Conservation (phyloP, 2,797 vertebrate species). For the Tangara arthus region DNA sequence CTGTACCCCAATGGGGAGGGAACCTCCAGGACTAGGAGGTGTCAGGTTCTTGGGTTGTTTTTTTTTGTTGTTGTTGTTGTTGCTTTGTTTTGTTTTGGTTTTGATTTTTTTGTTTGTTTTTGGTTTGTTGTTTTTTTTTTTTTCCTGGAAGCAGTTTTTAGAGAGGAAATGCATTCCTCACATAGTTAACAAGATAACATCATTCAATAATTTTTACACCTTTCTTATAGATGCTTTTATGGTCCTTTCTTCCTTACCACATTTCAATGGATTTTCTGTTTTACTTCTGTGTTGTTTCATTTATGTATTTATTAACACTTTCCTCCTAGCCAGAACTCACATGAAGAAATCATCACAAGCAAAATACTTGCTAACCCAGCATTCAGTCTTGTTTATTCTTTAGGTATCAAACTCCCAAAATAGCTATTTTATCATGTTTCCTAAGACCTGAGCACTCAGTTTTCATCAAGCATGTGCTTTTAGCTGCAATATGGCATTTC, state of each 20-base stretch:
- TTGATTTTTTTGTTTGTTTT: not conserved
- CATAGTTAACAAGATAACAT: not conserved
- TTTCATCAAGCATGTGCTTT: not conserved
- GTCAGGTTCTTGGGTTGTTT: no score
- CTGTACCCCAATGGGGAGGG: not conserved
- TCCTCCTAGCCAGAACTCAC: not conserved
- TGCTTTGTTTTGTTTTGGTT: no score
- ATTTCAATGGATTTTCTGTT: not conserved
- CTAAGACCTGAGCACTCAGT: not conserved
- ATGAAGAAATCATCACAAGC: not conserved
- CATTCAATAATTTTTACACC: not conserved
- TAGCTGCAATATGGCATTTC: not conserved
- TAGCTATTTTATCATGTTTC: not conserved
- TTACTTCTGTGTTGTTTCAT: not conserved
- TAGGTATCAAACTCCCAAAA: not conserved
- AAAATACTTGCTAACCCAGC: not conserved
- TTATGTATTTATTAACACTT: not conserved
- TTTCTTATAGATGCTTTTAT: not conserved
- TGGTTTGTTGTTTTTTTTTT: no score
- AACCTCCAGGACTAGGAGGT: not conserved
- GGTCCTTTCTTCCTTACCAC: not conserved
- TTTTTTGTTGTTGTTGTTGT: no score
- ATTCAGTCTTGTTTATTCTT: not conserved
- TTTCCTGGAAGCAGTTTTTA: not conserved
- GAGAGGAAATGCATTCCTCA: not conserved